phyloP scores from a whole-genome alignment of 1,140 invertebrate genomes.

The Mycetomoellerius zeteki region DNA sequence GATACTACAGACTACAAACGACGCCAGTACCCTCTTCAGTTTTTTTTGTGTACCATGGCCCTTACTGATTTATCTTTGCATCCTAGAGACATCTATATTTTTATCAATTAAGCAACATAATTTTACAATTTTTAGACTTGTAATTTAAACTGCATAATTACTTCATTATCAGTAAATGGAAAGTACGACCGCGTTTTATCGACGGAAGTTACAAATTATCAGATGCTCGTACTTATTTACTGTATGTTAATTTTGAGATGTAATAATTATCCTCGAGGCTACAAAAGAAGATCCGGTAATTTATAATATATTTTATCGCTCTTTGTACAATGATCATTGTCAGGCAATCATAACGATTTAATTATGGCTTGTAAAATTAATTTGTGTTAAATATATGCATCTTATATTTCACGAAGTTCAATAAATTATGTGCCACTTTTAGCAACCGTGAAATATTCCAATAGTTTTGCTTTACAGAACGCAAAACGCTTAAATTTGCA shows the following conservation, averaged over 20 bases:
- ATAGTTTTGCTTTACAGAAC: background rate
- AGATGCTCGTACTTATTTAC: background rate
- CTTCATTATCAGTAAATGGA: background rate
- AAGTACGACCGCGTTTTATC: background rate
- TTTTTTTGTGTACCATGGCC: too few species aligned
- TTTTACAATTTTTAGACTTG: background rate
- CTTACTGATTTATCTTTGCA: background rate
- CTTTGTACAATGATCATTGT: background rate
- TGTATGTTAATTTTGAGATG: background rate
- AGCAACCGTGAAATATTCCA: background rate
- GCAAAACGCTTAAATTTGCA: slow-evolving; percentile 5
- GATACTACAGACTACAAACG: too few species aligned
- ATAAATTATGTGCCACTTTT: background rate
- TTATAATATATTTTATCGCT: background rate
- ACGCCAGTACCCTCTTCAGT: too few species aligned
- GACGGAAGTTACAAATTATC: background rate
- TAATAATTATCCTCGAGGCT: too few species aligned
- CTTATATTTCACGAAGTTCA: background rate
- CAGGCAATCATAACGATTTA: background rate
- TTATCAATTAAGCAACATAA: background rate
- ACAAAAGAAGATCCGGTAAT: background rate
- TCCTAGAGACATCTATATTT: background rate
- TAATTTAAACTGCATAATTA: background rate
- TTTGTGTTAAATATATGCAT: background rate
- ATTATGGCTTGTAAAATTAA: slow-evolving; percentile 3